Evolutionary conservation across 2,888 invertebrate species (phyloP), one percentile per base, ranked within the genome.

Genomic region (Synanthedon myopaeformis): DNA sequence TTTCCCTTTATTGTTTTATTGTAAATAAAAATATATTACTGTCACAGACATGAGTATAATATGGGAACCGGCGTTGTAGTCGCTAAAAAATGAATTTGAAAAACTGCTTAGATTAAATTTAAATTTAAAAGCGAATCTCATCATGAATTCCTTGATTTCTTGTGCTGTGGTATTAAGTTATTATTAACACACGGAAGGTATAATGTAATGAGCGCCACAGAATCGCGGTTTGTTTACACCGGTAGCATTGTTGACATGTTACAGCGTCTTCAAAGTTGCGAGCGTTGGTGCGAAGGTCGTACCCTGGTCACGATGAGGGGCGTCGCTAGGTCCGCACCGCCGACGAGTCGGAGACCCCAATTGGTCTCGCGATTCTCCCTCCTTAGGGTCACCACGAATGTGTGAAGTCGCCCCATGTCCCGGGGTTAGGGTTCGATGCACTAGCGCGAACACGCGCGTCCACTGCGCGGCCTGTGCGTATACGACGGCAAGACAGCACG

Each of bases 241-340:
- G 79, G 72, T 67, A 53, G 50, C 54, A 52, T 57, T 63, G 61
- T 64, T 61, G 61, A 54, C 56, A 58, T 53, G 56, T 48, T 49
- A 54, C 42, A 49, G 51, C 48, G 53, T 42, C 19, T 54, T 53
- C 53, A 52, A 51, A 41, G 53, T 52, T 51, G 51, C 49, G 54
- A 56, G 52, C 53, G 14, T 52, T 53, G 28, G 50, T 45, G 35
- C 49, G 54, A 49, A 49, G 49, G 49, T 51, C 52, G 74, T 92
- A 96, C 96, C 92, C 93, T 93, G 62, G 96, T 96, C 77, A 96
- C 92, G 79, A 96, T 93, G 75, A 96, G 90, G 58, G 96, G 96
- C 53, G 94, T 92, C 72, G 94, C 93, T 70, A 95, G 91, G 89
- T 96, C 96, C 61, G 93, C 90, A 66, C 96, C 96, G 66, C 96